phyloP scores from a whole-genome alignment of 1,140 invertebrate species.

The Eufriesea mexicana region DNA sequence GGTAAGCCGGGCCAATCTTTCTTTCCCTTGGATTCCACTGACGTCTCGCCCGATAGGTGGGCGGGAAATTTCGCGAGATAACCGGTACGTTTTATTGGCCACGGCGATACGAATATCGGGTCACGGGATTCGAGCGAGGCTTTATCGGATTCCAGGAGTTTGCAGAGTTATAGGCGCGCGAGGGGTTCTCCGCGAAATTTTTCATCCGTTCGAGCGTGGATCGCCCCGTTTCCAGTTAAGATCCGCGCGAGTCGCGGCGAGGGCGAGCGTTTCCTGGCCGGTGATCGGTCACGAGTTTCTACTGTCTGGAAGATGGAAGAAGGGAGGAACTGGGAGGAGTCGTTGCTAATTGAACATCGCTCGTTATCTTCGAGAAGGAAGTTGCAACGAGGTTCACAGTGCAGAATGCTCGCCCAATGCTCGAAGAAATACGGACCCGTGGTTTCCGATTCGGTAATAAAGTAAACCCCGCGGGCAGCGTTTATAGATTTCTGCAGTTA shows the following conservation, averaged over 20 bases:
- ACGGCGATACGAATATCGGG: slow-evolving; percentile 40
- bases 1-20: slow-evolving; percentile 6
- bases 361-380: slow-evolving; percentile 4
- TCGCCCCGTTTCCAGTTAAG: too few relatives aligned
- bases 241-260: too few relatives aligned
- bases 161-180: slow-evolving; percentile 1
- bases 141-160: slow-evolving; percentile 35
- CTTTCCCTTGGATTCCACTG: slow-evolving; percentile 12
- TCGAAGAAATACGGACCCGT: slow-evolving; percentile 23
- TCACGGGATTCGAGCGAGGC: slow-evolving; percentile 4
- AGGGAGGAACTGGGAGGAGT: background rate
- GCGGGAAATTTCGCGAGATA: slow-evolving; percentile 35
- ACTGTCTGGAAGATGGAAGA: background rate
- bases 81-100: slow-evolving; percentile 49
- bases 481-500: slow-evolving; percentile 23
- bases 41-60: too few relatives aligned
- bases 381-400: background rate
- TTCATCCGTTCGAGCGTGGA: background rate
- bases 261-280: background rate
- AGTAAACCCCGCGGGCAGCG: background rate
- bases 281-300: background rate
- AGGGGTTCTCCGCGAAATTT: background rate
- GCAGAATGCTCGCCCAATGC: background rate
- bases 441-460: slow-evolving; percentile 22
- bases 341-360: slow-evolving; percentile 3